Evolutionary conservation across 1,140 invertebrate species (phyloP), one percentile per base, ranked within the genome.

Genomic region (Papilio polyxenes): DNA sequence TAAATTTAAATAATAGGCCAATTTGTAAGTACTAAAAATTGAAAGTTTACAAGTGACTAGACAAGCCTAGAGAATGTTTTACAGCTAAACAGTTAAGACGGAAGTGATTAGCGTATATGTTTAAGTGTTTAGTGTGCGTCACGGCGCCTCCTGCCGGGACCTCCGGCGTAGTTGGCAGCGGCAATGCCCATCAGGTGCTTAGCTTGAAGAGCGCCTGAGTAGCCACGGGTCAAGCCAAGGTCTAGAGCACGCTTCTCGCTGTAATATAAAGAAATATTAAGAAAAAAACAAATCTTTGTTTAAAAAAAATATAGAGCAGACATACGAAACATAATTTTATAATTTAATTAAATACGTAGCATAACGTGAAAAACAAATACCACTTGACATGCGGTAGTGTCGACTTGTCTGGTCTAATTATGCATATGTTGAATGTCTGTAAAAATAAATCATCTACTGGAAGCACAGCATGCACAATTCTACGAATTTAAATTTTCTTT

Each of bases 121-220:
- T 8, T 1, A 31, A 31, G 13, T 80, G 31, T 84, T 89, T 92
- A 93, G 84, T 92, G 86, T 59, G 88, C 94, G 72, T 96, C 96
- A 75, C 97, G 96, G 87, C 97, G 96, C 96, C 97, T 97, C 92
- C 97, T 96, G 81, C 97, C 97, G 6, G 98, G 98, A 9, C 98
- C 98, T 9, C 96, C 97, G n/a, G 98, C 97, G 92, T 96, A 98
- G 92, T 97, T 98, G 84, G 98, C 97, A 1, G 97, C 97, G 69
- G 97, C 97, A 65, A 98, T 90, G 1, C 97, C 98, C 97, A 98
- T 98, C 85, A 98, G 95, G 91, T 98, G 98, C 92, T 98, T 98
- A 87, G 97, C 98, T 69, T 98, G 97, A 87, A 98, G 96, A 40
- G 97, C 97, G 0, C 98, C 98, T 59, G 97, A 98, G 92, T 97